Evolutionary conservation across 2,113 vertebrate species (phyloP).

Genomic region (Erythrolamprus reginae): DNA sequence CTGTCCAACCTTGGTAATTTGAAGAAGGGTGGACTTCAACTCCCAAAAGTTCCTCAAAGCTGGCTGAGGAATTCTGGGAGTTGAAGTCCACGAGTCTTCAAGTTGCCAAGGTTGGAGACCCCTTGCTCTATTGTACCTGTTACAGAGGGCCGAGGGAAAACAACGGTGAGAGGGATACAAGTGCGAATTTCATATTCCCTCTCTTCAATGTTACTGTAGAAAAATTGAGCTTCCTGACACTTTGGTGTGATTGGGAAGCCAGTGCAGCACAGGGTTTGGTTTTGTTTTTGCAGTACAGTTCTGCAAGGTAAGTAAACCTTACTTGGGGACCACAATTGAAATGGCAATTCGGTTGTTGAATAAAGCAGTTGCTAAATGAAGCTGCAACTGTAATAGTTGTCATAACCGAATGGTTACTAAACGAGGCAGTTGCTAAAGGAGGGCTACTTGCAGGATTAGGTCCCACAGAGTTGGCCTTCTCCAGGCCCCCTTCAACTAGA

Average conservation of each 20-base stretch:
- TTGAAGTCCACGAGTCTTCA: too few relatives aligned
- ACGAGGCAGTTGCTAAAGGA: neutral
- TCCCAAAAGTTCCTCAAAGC: too few relatives aligned
- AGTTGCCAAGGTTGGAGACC: too few relatives aligned
- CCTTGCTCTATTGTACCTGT: neutral
- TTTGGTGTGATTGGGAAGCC: neutral
- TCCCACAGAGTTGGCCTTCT: too few relatives aligned
- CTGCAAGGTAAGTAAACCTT: neutral
- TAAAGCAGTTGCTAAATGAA: neutral
- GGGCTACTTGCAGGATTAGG: neutral
- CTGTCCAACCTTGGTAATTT: too few relatives aligned
- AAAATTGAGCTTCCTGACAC: neutral
- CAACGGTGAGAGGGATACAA: neutral
- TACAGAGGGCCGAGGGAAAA: neutral
- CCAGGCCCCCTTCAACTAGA: too few relatives aligned
- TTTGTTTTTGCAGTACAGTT: neutral
- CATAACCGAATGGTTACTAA: neutral
- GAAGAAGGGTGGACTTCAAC: too few relatives aligned
- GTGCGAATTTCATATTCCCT: neutral
- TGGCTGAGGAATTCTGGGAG: too few relatives aligned
- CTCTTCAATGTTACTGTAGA: neutral
- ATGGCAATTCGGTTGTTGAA: neutral
- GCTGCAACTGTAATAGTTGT: neutral
- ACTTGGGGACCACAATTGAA: neutral
- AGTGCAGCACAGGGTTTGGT: too few relatives aligned